Percentiles rank a stretch among this genome's conserved stretches.
These are phyloP conservation scores for Marmota flaviventris DNA, from an alignment of 2,113 vertebrate genomes.

Conservation along the genomic window DNA sequence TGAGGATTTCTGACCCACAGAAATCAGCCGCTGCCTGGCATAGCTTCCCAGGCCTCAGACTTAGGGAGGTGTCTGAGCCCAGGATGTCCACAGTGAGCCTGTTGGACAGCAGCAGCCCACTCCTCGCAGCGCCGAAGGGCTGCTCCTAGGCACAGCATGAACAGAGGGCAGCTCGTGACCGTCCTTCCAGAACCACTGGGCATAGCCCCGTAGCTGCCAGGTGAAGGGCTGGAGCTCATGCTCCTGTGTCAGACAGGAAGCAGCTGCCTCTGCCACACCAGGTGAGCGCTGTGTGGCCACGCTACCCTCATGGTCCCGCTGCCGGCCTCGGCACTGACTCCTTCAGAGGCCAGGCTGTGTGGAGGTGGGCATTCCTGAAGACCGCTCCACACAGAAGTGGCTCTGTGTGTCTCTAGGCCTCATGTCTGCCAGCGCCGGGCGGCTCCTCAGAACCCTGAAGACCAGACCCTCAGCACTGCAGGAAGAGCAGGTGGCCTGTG, in stretches of 20 bases:
- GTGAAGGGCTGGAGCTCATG: neutral
- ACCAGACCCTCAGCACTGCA: neutral
- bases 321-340: neutral
- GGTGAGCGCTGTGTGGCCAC: accelerated
- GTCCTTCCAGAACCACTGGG: neutral
- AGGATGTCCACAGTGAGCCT: neutral
- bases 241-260: neutral
- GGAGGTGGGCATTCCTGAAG: neutral
- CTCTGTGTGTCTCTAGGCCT: too few species aligned
- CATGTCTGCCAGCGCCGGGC: too few species aligned
- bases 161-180: neutral
- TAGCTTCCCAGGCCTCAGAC: too few species aligned
- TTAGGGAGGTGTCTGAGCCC: neutral
- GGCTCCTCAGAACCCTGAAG: neutral
- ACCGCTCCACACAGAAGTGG: neutral
- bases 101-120: neutral
- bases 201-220: neutral
- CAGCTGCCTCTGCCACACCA: accelerated
- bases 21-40: too few species aligned
- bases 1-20: too few species aligned
- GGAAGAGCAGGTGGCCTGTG: neutral
- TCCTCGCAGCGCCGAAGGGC: neutral
- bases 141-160: neutral
- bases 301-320: neutral
- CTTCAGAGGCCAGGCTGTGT: neutral